These are phyloP conservation scores for Trochalopteron elliotii DNA, from an alignment of 2,113 vertebrate genomes.

Conservation along the genomic window DNA sequence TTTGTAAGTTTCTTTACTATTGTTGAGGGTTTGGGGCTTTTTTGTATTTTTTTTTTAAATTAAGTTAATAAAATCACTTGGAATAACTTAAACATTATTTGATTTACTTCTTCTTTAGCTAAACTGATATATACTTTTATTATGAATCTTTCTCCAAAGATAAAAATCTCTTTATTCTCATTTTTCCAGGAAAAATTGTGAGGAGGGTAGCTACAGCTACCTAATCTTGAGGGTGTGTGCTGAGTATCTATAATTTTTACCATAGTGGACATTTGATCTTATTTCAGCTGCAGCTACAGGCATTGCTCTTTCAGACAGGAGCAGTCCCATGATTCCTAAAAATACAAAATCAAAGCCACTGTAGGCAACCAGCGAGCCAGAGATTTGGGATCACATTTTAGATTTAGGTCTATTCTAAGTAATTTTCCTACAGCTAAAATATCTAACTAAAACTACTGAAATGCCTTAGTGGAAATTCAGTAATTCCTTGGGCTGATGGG, in stretches of 20 bases:
- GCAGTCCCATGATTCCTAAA: background rate
- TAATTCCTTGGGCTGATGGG: background rate
- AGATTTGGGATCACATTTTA: background rate
- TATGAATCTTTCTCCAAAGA: background rate
- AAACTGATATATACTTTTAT: background rate
- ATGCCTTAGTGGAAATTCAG: background rate
- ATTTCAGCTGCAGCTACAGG: background rate
- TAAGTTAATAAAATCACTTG: background rate
- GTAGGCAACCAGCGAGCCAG: fast-evolving
- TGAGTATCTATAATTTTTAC: background rate
- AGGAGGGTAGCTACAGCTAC: background rate
- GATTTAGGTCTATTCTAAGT: background rate
- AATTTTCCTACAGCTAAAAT: background rate
- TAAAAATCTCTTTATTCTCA: background rate
- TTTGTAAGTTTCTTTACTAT: background rate
- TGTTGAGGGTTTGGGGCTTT: background rate
- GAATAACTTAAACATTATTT: background rate
- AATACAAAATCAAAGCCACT: background rate
- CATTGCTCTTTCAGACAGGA: background rate
- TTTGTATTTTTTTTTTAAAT: background rate
- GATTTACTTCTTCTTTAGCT: background rate
- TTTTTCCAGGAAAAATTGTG: background rate
- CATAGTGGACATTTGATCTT: background rate
- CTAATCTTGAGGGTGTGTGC: background rate
- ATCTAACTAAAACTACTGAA: background rate